phyloP scores from a whole-genome alignment of 2,797 vertebrate species.

The Stomatorhinus walkeri region DNA sequence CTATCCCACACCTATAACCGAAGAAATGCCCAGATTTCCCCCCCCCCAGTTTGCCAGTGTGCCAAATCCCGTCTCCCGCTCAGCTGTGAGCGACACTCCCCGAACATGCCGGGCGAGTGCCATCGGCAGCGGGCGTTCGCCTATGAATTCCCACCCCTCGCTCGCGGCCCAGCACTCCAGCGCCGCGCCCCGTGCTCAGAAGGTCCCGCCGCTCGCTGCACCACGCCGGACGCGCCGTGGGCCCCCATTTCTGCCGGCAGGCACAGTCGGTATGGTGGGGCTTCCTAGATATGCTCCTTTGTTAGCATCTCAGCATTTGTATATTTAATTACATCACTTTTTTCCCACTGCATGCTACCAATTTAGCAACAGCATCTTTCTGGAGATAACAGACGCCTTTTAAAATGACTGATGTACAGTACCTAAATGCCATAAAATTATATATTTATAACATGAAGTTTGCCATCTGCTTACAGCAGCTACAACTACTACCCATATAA shows the following conservation, averaged over 20 bases:
- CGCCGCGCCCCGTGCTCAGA: not conserved
- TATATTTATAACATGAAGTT: slow-evolving; percentile 29
- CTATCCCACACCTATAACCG: not conserved
- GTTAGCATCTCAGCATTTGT: not conserved
- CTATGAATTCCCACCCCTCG: not conserved
- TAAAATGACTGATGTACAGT: not conserved
- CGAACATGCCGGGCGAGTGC: not conserved
- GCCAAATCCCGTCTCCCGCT: not conserved
- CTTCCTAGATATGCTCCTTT: not conserved
- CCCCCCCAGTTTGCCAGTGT: not conserved
- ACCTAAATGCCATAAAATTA: slow-evolving; percentile 23
- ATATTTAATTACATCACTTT: not conserved
- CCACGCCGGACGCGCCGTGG: not conserved
- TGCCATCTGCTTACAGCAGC: slow-evolving; percentile 43
- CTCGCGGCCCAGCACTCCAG: not conserved
- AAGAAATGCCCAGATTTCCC: not conserved
- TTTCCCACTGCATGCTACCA: not conserved
- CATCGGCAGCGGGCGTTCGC: not conserved
- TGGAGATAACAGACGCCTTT: not conserved
- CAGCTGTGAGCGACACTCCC: not conserved
- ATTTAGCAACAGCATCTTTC: not conserved
- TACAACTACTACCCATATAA: not conserved
- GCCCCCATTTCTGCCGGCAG: not conserved
- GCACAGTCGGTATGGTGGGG: too few species aligned
- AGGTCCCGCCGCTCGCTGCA: too few species aligned